Conservation (phyloP, 2,113 vertebrate genomes). For the Bagarius yarrelli region DNA sequence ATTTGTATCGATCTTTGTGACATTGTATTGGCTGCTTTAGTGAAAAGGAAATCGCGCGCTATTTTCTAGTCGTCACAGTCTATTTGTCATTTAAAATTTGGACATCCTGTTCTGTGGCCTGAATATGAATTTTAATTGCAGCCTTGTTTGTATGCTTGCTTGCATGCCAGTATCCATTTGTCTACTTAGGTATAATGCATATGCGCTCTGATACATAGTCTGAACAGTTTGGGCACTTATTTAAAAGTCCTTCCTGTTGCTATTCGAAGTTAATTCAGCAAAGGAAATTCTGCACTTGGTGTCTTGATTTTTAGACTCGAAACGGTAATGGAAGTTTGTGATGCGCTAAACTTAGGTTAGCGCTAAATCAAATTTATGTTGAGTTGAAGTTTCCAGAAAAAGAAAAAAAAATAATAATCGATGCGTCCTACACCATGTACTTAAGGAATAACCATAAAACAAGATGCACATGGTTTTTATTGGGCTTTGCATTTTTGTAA, state of each 20-base stretch:
- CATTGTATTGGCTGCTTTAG: conserved; percentile 55
- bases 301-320: not conserved
- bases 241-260: conserved; percentile 10
- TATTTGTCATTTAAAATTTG: conserved; percentile 57
- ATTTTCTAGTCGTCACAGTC: conserved; percentile 59
- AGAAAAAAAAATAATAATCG: not conserved
- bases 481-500: not conserved
- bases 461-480: not conserved
- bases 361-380: not conserved
- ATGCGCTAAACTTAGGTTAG: not conserved
- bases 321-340: not conserved
- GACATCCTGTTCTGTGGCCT: conserved; percentile 29
- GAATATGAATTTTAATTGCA: conserved; percentile 43
- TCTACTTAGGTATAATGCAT: not conserved
- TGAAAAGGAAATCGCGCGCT: conserved; percentile 60
- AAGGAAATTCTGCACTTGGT: not conserved
- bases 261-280: not conserved
- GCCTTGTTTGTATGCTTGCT: conserved; percentile 28
- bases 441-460: not conserved
- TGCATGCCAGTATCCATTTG: conserved; percentile 36
- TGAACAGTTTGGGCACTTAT: conserved; percentile 14
- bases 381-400: not conserved
- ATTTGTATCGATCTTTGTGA: conserved; percentile 52
- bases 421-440: not conserved
- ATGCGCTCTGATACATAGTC: conserved; percentile 13